phyloP scores from a whole-genome alignment of 2,113 vertebrate genomes.

The Orthonyx spaldingii region DNA sequence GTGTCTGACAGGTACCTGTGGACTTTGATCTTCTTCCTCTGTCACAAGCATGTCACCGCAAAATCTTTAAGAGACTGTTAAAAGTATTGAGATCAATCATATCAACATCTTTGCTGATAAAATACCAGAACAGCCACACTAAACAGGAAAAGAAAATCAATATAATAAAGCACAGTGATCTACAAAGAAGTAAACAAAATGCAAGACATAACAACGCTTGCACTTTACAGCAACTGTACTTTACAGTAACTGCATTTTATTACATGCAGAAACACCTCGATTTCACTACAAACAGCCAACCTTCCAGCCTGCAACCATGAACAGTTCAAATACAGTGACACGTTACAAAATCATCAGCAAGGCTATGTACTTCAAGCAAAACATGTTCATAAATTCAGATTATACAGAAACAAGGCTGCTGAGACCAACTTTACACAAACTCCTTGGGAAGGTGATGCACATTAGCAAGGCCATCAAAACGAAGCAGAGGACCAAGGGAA shows the following conservation, averaged over 20 bases:
- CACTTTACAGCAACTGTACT: background rate
- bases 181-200: background rate
- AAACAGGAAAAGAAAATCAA: background rate
- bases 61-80: background rate
- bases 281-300: background rate
- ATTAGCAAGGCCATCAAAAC: background rate
- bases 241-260: background rate
- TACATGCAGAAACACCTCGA: background rate
- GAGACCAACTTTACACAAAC: background rate
- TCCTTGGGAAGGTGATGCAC: background rate
- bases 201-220: background rate
- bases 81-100: background rate
- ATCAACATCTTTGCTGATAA: background rate
- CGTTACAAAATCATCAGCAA: background rate
- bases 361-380: background rate
- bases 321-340: fast-evolving
- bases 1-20: background rate
- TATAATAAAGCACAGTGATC: background rate
- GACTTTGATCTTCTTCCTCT: background rate
- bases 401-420: background rate
- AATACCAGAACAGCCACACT: background rate
- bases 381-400: background rate
- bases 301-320: background rate
- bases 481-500: background rate
- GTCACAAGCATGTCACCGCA: background rate